Evolutionary conservation across 2,113 vertebrate genomes (phyloP).

Genomic region (Amphilophus citrinellus): DNA sequence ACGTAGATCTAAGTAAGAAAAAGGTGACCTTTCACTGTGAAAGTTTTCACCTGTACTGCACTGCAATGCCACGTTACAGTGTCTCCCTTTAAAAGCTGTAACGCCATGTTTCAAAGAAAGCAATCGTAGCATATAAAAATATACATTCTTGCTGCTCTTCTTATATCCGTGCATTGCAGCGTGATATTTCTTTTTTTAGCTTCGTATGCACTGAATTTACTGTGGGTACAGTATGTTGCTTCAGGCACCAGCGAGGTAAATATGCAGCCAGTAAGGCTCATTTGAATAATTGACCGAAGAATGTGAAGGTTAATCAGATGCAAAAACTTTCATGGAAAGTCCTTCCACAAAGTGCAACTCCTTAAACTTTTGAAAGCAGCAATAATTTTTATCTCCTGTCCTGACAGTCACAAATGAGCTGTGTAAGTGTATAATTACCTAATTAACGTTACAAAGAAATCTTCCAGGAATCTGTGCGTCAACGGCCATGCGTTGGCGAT

Average conservation of each 20-base stretch:
- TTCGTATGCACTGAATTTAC: neutral
- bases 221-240: neutral
- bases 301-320: constrained; percentile 22
- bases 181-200: neutral
- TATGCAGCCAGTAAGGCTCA: constrained; percentile 9
- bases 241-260: constrained; percentile 10
- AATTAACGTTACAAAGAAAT: constrained; percentile 12
- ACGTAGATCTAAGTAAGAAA: too few species aligned
- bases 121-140: neutral
- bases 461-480: constrained; percentile 6
- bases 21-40: neutral
- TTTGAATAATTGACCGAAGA: constrained; percentile 14
- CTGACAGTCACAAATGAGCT: constrained; percentile 6
- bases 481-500: neutral
- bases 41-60: neutral
- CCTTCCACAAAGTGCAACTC: neutral
- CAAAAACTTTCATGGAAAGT: constrained; percentile 4
- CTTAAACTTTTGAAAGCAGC: constrained; percentile 10
- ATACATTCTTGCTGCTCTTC: neutral
- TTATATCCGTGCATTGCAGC: neutral
- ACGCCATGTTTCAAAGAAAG: neutral
- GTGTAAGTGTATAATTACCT: neutral
- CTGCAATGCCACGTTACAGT: neutral
- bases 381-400: constrained; percentile 13
- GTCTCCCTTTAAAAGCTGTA: neutral